These are phyloP conservation scores for Phalacrocorax brasilianus DNA, from an alignment of 2,113 vertebrate species.

Conservation along the genomic window DNA sequence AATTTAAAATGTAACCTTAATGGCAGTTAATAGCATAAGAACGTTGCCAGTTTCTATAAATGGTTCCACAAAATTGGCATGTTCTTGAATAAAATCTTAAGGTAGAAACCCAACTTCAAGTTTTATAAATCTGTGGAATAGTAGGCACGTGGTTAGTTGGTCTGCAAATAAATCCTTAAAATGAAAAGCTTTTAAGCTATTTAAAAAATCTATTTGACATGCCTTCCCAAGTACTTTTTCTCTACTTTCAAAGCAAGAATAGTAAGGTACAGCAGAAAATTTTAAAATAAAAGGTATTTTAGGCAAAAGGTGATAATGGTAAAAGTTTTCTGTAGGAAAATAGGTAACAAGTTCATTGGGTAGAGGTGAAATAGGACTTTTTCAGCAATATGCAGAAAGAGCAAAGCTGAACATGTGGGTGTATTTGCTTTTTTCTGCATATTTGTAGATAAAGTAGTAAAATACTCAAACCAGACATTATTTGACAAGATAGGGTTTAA, in stretches of 20 bases:
- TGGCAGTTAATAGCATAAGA: not conserved
- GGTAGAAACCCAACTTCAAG: not conserved
- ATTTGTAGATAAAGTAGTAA: not conserved
- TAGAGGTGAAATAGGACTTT: not conserved
- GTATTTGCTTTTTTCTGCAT: not conserved
- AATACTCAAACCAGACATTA: not conserved
- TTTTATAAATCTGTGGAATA: not conserved
- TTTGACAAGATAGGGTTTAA: not conserved
- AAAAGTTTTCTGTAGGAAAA: not conserved
- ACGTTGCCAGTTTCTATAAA: not conserved
- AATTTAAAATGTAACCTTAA: not conserved
- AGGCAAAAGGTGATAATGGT: not conserved
- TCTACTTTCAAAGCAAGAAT: not conserved
- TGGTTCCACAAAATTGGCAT: not conserved
- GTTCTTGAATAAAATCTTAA: not conserved
- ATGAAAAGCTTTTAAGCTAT: not conserved
- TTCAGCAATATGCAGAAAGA: not conserved
- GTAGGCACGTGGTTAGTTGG: not conserved
- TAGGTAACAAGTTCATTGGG: not conserved
- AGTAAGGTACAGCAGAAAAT: not conserved
- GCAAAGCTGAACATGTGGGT: not conserved
- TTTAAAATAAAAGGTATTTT: not conserved
- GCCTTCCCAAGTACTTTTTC: not conserved
- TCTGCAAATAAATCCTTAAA: not conserved
- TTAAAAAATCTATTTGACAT: not conserved